Conservation (phyloP, 2,113 vertebrate species). For the Oreotrochilus melanogaster region DNA sequence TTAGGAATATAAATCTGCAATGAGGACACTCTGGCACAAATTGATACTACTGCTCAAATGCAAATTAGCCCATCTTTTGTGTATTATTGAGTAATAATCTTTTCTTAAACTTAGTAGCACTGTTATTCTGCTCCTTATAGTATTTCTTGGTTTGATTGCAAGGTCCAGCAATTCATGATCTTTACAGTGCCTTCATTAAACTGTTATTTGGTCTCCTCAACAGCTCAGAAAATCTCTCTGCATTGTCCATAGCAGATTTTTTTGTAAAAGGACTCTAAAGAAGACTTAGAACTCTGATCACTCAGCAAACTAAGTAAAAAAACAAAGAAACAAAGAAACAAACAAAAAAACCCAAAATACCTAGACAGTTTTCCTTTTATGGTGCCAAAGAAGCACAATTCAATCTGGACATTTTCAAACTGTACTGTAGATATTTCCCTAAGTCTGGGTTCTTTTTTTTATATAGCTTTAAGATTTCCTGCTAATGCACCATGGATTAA, state of each 20-base stretch:
- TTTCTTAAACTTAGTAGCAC: not conserved
- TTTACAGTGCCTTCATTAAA: not conserved
- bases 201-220: accelerated
- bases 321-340: not conserved
- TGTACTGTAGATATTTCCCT: not conserved
- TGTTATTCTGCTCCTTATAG: not conserved
- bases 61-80: not conserved
- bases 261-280: not conserved
- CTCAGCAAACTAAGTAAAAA: not conserved
- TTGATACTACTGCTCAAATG: not conserved
- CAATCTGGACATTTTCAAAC: not conserved
- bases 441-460: not conserved
- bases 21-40: not conserved
- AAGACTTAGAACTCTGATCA: not conserved
- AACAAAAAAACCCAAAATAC: no score
- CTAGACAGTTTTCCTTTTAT: not conserved
- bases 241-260: not conserved
- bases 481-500: not conserved
- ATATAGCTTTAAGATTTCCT: not conserved
- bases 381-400: not conserved
- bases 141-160: not conserved
- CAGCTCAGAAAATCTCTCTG: not conserved
- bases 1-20: not conserved
- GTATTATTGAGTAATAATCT: not conserved
- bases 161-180: not conserved